Base-by-base conservation (phyloP, 2,888 invertebrate genomes). In the Rhaphigaster nebulosa region DNA sequence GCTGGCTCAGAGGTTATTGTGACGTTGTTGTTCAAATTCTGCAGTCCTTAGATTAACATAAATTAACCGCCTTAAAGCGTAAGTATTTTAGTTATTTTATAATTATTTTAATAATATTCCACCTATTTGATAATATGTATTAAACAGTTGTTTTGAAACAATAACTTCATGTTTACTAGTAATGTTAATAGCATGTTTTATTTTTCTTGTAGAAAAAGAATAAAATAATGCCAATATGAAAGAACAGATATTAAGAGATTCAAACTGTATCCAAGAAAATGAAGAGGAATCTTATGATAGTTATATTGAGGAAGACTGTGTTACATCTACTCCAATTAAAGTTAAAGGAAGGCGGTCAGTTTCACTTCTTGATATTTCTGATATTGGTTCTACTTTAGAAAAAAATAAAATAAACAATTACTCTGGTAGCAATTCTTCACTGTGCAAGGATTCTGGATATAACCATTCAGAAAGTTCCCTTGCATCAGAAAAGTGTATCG, bases 361-460 rank as follows among this genome's bases (percentile, higher is more conserved):
- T 70, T 92, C 91, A 34, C 87, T 91, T 34, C 50, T 91, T 45
- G 92, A 92, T 87, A 91, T 92, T 38, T 92, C 91, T 38, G 60
- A 89, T 23, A 87, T 92, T 45, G 88, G 88, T 41, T 45, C 54
- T 90, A 23, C 38, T 88, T 90, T 87, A 50, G 89, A 87, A 56
- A 56, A 88, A 60, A 90, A n/a, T 50, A 60, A 70, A 70, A 70
- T 34, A 34, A 60, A 88, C 29, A 45, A 56, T 76, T 60, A 65
- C 34, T 90, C 65, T 20, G 88, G 76, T 65, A 89, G 84, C 76
- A 87, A 65, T 52, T 60, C 91, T 34, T 91, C 92, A 26, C 84
- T 91, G 34, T 90, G 90, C 89, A 90, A 91, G 50, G 92, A 92
- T 87, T 92, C 92, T 12, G 92, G 92, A 38, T 92, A 91, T 56